Evolutionary conservation across 2,888 invertebrate genomes (phyloP).

Genomic region (Buathra laborator): DNA sequence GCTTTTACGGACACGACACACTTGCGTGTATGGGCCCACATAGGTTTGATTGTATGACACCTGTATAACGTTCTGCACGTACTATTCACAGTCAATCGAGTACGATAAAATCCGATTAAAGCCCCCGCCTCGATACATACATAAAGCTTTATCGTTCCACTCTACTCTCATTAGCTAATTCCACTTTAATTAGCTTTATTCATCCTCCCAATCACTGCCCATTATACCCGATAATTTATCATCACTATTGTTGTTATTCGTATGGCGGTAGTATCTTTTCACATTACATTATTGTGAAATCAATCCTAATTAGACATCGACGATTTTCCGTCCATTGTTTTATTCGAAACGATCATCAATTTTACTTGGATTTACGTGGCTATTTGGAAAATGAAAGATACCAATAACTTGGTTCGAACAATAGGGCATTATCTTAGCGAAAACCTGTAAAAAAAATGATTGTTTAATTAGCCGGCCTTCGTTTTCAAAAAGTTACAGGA

Average conservation of each 20-base stretch:
- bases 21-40: constrained; percentile 3
- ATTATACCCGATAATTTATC: constrained; percentile 45
- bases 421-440: not conserved
- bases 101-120: constrained; percentile 57
- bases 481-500: not conserved
- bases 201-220: constrained; percentile 16
- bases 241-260: not conserved
- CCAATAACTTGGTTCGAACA: not conserved
- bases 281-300: not conserved
- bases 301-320: not conserved
- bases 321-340: constrained; percentile 9
- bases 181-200: constrained; percentile 62
- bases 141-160: constrained; percentile 48
- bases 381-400: not conserved
- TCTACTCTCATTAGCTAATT: constrained; percentile 63
- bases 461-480: not conserved
- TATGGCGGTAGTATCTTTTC: constrained; percentile 2
- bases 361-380: too few relatives aligned
- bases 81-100: constrained; percentile 62
- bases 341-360: constrained; percentile 14
- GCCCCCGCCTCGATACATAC: constrained; percentile 33
- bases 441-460: not conserved
- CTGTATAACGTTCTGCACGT: constrained; percentile 45
- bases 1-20: constrained; percentile 27
- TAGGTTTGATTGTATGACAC: constrained; percentile 17